phyloP scores from a whole-genome alignment of 1,140 invertebrate species.

The Wiebesia pumilae region DNA sequence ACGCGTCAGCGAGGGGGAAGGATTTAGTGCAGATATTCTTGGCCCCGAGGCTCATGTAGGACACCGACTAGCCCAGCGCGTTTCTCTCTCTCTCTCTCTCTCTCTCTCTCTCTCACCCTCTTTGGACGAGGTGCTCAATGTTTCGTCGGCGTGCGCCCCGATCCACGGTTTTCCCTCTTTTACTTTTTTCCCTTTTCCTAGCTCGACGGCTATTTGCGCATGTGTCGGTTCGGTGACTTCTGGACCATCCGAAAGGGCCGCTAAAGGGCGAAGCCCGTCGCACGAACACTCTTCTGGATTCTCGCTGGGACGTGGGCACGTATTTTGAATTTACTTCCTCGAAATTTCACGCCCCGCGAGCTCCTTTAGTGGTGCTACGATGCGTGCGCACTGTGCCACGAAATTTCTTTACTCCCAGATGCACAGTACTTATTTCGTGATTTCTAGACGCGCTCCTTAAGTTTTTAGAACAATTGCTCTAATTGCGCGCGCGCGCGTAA shows the following conservation, averaged over 20 bases:
- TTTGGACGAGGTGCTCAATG: not conserved
- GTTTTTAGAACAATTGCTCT: too few relatives aligned
- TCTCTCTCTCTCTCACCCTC: slow-evolving; percentile 12
- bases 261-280: not conserved
- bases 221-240: slow-evolving; percentile 6
- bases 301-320: not conserved
- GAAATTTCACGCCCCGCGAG: not conserved
- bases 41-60: slow-evolving; percentile 61
- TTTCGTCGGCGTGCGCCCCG: too few relatives aligned
- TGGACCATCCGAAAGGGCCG: not conserved
- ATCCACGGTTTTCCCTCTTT: not conserved
- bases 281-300: not conserved
- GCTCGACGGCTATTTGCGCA: not conserved
- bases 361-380: not conserved
- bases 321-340: not conserved
- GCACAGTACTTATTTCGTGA: too few relatives aligned
- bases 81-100: slow-evolving; percentile 50
- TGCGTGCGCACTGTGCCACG: too few relatives aligned
- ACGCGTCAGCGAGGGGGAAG: slow-evolving; percentile 49
- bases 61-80: slow-evolving; percentile 55
- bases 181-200: not conserved
- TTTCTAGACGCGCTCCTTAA: too few relatives aligned
- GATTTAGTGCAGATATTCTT: slow-evolving; percentile 63
- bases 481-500: too few relatives aligned
- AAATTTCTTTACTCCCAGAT: too few relatives aligned